These are phyloP conservation scores for Butorides virescens DNA, from an alignment of 2,113 vertebrate species.

Conservation along the genomic window DNA sequence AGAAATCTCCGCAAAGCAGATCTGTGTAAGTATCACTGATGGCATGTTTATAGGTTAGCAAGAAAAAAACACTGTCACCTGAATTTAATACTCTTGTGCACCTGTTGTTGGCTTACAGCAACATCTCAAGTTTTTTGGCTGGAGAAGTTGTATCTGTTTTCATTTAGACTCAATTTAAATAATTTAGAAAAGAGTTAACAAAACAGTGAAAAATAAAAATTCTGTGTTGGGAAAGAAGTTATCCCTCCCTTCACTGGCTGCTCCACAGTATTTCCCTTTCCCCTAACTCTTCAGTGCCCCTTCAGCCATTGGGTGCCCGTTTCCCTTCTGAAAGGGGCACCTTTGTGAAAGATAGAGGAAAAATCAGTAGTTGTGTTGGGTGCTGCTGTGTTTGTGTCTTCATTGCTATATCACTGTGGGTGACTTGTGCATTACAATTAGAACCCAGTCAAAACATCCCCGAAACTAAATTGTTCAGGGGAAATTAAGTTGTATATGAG, in stretches of 20 bases:
- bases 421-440: background rate
- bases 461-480: background rate
- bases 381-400: background rate
- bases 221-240: background rate
- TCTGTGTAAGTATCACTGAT: conserved; percentile 40
- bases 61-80: background rate
- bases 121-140: background rate
- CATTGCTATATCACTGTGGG: background rate
- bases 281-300: background rate
- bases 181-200: background rate
- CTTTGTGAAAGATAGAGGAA: background rate
- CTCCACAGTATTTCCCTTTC: background rate
- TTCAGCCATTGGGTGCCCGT: background rate
- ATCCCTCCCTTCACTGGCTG: background rate
- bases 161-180: background rate
- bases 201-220: background rate
- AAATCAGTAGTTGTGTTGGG: background rate
- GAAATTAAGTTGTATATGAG: background rate
- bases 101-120: background rate
- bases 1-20: conserved; percentile 56
- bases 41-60: background rate
- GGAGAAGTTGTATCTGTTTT: background rate
- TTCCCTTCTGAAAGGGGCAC: background rate
- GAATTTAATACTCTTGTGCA: background rate
- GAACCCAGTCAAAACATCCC: background rate